Percentiles rank a stretch among this genome's conserved stretches.
These are phyloP conservation scores for Harpalus rufipes DNA, from an alignment of 2,888 invertebrate species.

Conservation along the genomic window DNA sequence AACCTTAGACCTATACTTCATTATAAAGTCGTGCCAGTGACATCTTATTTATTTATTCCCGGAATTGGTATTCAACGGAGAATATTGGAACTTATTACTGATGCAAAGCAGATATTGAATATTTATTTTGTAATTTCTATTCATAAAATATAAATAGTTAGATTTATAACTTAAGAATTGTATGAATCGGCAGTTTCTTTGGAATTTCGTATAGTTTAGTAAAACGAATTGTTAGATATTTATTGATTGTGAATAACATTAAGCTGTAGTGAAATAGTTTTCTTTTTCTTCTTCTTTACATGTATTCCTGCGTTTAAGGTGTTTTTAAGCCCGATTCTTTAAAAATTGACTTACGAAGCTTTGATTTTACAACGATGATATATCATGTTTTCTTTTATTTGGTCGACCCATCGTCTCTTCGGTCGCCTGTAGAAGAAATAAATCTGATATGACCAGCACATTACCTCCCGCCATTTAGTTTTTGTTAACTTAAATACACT, in stretches of 20 bases:
- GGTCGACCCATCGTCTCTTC: too few relatives aligned
- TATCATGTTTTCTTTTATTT: too few relatives aligned
- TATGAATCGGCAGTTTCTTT: neutral
- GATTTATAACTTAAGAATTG: neutral
- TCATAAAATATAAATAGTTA: neutral
- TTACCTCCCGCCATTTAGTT: too few relatives aligned
- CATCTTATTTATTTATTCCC: conserved; percentile 36
- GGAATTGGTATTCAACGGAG: neutral
- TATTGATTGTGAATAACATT: neutral
- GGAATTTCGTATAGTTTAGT: neutral
- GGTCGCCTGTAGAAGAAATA: too few relatives aligned
- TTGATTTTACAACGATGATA: too few relatives aligned
- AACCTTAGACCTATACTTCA: conserved; percentile 24
- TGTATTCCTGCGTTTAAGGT: too few relatives aligned
- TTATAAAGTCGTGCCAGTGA: neutral
- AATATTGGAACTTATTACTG: neutral
- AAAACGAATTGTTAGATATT: neutral
- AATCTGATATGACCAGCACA: too few relatives aligned
- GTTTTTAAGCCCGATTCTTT: too few relatives aligned
- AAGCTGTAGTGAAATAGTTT: too few relatives aligned
- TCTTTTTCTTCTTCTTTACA: too few relatives aligned
- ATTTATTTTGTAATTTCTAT: neutral
- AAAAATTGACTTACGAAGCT: too few relatives aligned
- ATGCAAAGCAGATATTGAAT: neutral
- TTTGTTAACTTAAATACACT: too few relatives aligned